Base-by-base conservation (phyloP, 2,797 vertebrate species). In the Tangara arthus region DNA sequence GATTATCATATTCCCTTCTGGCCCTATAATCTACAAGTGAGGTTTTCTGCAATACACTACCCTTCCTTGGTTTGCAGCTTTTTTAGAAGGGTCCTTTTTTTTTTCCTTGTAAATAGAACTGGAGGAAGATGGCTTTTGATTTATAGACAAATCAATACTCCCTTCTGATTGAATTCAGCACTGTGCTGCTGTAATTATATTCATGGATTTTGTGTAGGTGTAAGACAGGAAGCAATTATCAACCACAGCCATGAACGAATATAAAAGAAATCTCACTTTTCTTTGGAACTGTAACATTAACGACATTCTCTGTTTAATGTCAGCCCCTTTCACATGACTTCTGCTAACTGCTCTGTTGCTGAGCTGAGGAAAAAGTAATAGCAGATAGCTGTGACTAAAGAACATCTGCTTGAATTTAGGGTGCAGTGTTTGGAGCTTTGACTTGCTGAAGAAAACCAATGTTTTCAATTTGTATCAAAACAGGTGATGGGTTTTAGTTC, bases 151-250 rank as follows among this genome's bases (percentile, higher is more conserved):
- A 97, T 96, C 97, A 97, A 88, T 94, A 96, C 88, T 96, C 73
- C 95, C 71, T 96, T 93, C 89, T 92, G 91, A 95, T 71, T 96
- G 96, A 97, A 94, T 85, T 88, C 56, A 86, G 69, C 27, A 23
- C 91, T 87, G 34, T 2, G 4, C 70, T 68, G 39, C 82, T 95
- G 79, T 97, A 97, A 97, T 98, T 97, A 96, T 70, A 96, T 96
- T 97, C 96, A 94, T 96, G 96, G 89, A 93, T 96, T 97, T 94
- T 96, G 89, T 96, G 95, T 97, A 97, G 97, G 96, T 97, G 97
- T 97, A 94, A 97, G 95, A 97, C 93, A 95, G 96, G 94, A 97
- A 97, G 95, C 96, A 97, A 97, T 97, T 96, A 96, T 83, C 84
- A 97, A 68, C 76, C 3, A 0, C 69, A 95, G 88, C 42, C 90